phyloP scores from a whole-genome alignment of 2,888 invertebrate genomes.

The Ophion ellenae region DNA sequence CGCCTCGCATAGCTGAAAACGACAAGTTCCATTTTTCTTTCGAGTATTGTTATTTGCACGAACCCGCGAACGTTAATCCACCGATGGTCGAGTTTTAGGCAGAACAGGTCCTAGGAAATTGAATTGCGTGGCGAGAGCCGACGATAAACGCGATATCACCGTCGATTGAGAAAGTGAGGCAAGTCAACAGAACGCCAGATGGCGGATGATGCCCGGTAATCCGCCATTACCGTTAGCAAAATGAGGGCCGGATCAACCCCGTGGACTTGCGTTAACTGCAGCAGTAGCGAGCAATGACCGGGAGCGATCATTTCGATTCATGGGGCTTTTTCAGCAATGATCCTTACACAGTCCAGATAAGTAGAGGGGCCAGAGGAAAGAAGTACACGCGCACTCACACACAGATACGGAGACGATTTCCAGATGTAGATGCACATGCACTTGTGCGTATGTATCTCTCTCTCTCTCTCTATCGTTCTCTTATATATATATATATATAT shows the following conservation, averaged over 20 bases:
- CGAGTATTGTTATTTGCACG: no score
- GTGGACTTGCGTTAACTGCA: conserved; percentile 26
- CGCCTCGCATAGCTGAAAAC: no score
- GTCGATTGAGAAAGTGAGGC: conserved; percentile 54
- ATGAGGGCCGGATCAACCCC: conserved; percentile 76
- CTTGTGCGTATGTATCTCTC: conserved; percentile 20
- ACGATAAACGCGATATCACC: conserved; percentile 46
- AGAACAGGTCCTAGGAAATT: conserved; percentile 26
- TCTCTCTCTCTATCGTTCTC: no score
- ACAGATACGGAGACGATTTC: neutral
- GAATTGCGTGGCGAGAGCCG: conserved; percentile 8
- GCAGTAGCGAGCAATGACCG: conserved; percentile 27
- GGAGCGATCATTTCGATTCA: conserved; percentile 78
- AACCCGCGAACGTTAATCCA: no score
- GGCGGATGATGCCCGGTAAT: conserved; percentile 81
- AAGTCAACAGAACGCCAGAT: conserved; percentile 73
- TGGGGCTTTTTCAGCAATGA: conserved; percentile 68
- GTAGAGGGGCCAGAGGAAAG: conserved; percentile 26
- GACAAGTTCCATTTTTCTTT: no score
- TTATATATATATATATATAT: no score
- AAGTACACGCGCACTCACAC: neutral
- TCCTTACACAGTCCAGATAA: conserved; percentile 33
- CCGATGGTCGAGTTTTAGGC: conserved; percentile 2
- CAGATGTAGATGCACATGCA: neutral
- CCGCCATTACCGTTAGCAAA: conserved; percentile 81